phyloP scores from a whole-genome alignment of 2,888 invertebrate species.

The Junonia oenone region DNA sequence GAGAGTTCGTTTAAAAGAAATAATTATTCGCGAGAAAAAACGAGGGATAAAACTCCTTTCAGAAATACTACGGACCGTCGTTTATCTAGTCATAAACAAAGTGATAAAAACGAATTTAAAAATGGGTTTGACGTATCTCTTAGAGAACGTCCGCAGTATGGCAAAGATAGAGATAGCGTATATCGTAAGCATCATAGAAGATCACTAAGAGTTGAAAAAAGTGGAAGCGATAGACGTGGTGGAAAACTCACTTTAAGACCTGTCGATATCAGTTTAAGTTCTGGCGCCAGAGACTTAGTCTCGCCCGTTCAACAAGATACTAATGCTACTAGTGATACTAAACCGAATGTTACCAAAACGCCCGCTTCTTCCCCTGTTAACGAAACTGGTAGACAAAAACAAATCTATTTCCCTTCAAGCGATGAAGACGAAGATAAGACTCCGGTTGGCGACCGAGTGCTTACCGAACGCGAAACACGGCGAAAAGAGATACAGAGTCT shows the following conservation, averaged over 20 bases:
- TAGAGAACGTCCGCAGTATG: constrained; percentile 51
- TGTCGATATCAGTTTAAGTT: constrained; percentile 72
- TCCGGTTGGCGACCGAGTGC: constrained; percentile 76
- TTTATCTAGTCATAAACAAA: constrained; percentile 58
- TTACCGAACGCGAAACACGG: constrained; percentile 87
- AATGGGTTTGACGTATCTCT: constrained; percentile 57
- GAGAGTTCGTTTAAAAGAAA: constrained; percentile 79
- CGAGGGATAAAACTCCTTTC: constrained; percentile 83
- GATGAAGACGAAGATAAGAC: constrained; percentile 75
- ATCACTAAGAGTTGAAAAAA: constrained; percentile 81
- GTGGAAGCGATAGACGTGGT: constrained; percentile 75
- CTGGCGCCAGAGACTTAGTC: constrained; percentile 71
- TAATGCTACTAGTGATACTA: constrained; percentile 56
- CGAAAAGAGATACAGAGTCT: constrained; percentile 91
- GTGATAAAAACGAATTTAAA: constrained; percentile 55
- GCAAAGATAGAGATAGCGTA: constrained; percentile 73
- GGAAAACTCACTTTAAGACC: constrained; percentile 76
- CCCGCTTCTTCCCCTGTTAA: constrained; percentile 60
- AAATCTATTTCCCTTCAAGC: constrained; percentile 71
- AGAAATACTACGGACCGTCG: constrained; percentile 70
- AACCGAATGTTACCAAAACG: constrained; percentile 49
- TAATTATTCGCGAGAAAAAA: constrained; percentile 79
- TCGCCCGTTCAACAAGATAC: constrained; percentile 66
- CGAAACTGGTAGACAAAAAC: constrained; percentile 62
- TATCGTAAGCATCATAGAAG: constrained; percentile 76